Base-by-base conservation (phyloP, 2,888 invertebrate species). In the Rotaria magnacalcarata region DNA sequence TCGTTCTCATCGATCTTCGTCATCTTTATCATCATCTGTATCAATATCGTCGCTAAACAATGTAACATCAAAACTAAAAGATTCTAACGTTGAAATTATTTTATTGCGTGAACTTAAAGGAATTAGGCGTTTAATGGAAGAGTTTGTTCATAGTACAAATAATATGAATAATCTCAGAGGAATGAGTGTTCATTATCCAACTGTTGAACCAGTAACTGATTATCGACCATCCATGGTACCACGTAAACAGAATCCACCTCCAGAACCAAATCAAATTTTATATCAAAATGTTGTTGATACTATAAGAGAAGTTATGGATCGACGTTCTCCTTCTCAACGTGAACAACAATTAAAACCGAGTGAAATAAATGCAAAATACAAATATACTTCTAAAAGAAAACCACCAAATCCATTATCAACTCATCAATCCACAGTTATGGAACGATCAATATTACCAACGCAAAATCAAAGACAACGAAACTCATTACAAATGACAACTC, bases 261-360 rank as follows among this genome's bases (percentile, higher is more conserved):
- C 43, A 0, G 24, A 80, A 14, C 80, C 80, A 14, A 21, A 2
- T 24, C 43, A 6, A 80, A 6, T 21, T 14, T 1, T 47, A 0
- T 80, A 80, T 80, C 80, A 80, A n/a, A 80, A 80, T 80, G 47
- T 80, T 14, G 80, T 80, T n/a, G 47, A 80, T 47, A n/a, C 47
- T n/a, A n/a, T 80, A 21, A 24, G 47, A 47, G 80, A 80, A 4
- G 80, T 47, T 80, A 2, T 80, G 10, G 47, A 47, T n/a, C 24
- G 47, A 47, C 80, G 80, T 47, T 24, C 24, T 8, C 47, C 80
- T 8, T 80, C 80, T 80, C 43, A 80, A 80, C 80, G n/a, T 47
- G 80, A 80, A 19, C 80, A 47, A 80, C 80, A 47, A 43, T 19
- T 80, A 14, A 80, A 80, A 47, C 80, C 80, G n/a, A 80, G 80